Evolutionary conservation across 2,797 vertebrate species (phyloP).

Genomic region (Bothrops alternatus): DNA sequence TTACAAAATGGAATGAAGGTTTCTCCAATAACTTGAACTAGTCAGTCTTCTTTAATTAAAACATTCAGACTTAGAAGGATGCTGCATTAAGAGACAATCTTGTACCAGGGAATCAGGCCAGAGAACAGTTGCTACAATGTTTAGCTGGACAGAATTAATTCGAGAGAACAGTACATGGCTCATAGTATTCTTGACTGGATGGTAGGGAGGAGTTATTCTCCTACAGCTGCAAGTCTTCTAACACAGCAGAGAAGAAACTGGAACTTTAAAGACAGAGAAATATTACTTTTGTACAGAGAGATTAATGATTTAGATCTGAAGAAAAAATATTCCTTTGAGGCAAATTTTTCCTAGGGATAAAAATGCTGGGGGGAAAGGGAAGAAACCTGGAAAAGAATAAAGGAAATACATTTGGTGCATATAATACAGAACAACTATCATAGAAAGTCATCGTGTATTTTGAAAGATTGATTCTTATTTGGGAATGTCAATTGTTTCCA

Average conservation of each 20-base stretch:
- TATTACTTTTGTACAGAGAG: neutral
- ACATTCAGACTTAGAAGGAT: neutral
- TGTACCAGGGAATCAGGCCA: neutral
- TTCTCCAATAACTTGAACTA: neutral
- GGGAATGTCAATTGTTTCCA: neutral
- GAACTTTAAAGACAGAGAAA: neutral
- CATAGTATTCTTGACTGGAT: no score
- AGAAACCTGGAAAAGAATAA: neutral
- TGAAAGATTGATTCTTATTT: neutral
- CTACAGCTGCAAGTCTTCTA: neutral
- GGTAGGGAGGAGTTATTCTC: neutral
- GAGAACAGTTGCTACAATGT: neutral
- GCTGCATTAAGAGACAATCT: neutral
- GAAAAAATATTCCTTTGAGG: neutral
- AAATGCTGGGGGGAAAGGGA: neutral
- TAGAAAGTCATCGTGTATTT: neutral
- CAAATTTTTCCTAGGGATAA: neutral
- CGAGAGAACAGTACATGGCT: neutral
- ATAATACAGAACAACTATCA: neutral
- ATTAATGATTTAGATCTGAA: neutral
- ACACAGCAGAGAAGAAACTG: neutral
- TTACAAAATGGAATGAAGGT: neutral
- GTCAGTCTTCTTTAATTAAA: neutral
- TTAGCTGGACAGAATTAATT: neutral
- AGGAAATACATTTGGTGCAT: neutral